Evolutionary conservation across 2,797 vertebrate species (phyloP), one percentile per base, ranked within the genome.

Genomic region (Myioborus miniatus): DNA sequence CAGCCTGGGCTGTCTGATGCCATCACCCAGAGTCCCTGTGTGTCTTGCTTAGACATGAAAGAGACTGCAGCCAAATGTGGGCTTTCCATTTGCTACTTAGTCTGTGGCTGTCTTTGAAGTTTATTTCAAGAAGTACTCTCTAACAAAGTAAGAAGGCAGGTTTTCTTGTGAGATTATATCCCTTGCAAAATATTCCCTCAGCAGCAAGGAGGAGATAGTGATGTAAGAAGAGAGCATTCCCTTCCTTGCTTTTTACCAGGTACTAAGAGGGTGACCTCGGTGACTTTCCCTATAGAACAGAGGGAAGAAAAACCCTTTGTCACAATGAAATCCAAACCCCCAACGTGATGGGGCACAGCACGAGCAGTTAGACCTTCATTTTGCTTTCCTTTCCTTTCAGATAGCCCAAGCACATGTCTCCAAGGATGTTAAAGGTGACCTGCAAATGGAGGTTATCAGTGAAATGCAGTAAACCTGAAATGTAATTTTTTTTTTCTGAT

Each of bases 301-400:
- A 93, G 60, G 83, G 86, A 93, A 96, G 75, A 80, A 94, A 94
- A 95, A 44, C 75, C 55, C 93, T 95, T 87, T 96, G 86, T 94
- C 90, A 64, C 59, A 63, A 89, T 87, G 90, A 94, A 94, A 93
- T 94, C 50, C 89, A 95, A 95, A 43, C 86, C 63, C 74, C 64
- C 83, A 83, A 91, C 15, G 19, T 94, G 96, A 87, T 64, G 58
- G 86, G 83, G 62, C 90, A 85, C 92, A 92, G 90, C 62, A 4
- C 21, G 8, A 95, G 37, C 83, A 90, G 90, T 56, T 77, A 89
- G 84, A 74, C 81, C 29, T 2, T 96, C 90, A 58, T 89, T 94
- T 87, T 88, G 83, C 91, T 93, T 83, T 86, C 47, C 29, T 94
- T 90, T 93, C 52, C 65, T 90, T 93, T 95, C 72, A 89, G 75